Evolutionary conservation across 1,140 invertebrate genomes (phyloP).

Genomic region (Archegozetes longisetosus): DNA sequence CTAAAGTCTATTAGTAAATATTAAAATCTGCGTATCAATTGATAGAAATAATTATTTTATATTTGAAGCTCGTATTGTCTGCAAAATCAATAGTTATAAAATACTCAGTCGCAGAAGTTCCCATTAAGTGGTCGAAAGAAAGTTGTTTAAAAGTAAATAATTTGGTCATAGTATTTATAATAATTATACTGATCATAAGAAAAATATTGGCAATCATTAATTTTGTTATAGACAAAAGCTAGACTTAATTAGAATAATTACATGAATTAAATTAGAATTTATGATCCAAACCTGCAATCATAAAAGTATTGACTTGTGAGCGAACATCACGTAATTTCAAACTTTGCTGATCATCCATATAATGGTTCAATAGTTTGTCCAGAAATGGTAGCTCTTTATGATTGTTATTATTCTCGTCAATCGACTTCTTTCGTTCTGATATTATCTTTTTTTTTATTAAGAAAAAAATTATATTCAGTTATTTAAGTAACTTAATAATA

Average conservation of each 20-base stretch:
- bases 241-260: no score
- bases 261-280: no score
- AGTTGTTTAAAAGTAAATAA: background rate
- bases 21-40: no score
- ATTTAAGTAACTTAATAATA: background rate
- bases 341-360: background rate
- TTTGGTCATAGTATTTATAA: background rate
- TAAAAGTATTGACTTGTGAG: constrained; percentile 8
- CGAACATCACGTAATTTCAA: constrained; percentile 1
- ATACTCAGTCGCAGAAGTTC: no score
- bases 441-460: background rate
- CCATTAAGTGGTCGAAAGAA: no score
- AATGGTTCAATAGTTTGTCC: background rate
- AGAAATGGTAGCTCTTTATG: constrained; percentile 1
- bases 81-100: constrained; percentile 1
- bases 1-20: no score
- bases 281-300: constrained; percentile 9
- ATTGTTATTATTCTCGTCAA: background rate
- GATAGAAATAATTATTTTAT: no score
- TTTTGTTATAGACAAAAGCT: no score
- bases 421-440: background rate
- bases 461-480: background rate
- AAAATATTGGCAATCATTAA: background rate
- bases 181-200: background rate
- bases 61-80: no score